A percentile compares a stretch with the other conserved stretches of the same genome.
These are phyloP conservation scores for Forbesichthys agassizii DNA, from an alignment of 2,113 vertebrate genomes.

Conservation along the genomic window DNA sequence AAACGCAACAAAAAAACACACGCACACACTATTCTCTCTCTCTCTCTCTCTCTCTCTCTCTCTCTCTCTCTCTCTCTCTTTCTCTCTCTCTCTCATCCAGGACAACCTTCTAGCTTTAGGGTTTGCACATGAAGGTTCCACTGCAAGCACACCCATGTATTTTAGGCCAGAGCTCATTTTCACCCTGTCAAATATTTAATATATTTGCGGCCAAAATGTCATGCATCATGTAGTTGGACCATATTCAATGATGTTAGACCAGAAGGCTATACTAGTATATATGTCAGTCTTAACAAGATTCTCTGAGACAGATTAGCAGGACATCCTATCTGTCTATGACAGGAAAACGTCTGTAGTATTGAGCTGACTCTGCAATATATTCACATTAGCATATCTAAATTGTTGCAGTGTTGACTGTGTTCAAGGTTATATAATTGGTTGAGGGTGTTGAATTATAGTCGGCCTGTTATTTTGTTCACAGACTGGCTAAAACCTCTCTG, in stretches of 20 bases:
- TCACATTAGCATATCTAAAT: not conserved
- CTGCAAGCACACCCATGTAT: conserved; percentile 17
- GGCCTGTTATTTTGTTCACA: not conserved
- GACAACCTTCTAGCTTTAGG: not conserved
- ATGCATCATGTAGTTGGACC: conserved; percentile 35
- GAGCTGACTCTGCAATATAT: not conserved
- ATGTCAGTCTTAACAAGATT: conserved; percentile 9
- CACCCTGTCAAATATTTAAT: conserved; percentile 39
- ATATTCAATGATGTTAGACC: conserved; percentile 21
- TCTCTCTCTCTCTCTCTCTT: not conserved
- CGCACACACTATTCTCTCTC: not conserved
- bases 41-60: not conserved
- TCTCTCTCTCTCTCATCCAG: not conserved
- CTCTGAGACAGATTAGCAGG: not conserved
- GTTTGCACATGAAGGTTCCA: conserved; percentile 12
- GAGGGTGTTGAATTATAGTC: too few relatives aligned
- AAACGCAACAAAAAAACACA: too few relatives aligned
- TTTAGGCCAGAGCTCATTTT: conserved; percentile 37
- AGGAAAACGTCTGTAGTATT: not conserved
- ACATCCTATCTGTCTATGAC: not conserved
- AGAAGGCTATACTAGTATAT: conserved; percentile 4
- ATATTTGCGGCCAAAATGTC: conserved; percentile 29
- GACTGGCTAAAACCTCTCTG: not conserved
- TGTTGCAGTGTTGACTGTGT: not conserved
- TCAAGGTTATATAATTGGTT: not conserved